A percentile compares a stretch with the other conserved stretches of the same genome.
Evolutionary conservation across 1,140 invertebrate genomes (phyloP).

Genomic region (Mactra quadrangularis): DNA sequence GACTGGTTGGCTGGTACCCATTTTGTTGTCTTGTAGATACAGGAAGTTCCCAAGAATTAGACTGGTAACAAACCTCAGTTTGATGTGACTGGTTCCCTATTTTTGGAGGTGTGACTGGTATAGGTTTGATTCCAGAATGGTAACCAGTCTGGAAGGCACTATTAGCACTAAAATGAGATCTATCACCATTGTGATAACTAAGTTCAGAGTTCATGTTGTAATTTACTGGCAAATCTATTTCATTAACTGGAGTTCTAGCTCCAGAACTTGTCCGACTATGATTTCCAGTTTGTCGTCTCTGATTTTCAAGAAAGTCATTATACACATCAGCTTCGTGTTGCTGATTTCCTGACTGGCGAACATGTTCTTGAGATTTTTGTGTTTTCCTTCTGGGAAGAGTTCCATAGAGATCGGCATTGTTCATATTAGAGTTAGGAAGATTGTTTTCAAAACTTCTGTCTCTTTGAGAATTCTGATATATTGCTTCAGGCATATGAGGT

Average conservation of each 20-base stretch:
- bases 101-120: conserved; percentile 47
- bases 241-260: conserved; percentile 55
- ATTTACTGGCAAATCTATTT: conserved; percentile 11
- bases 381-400: conserved; percentile 57
- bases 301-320: conserved; percentile 52
- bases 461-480: conserved; percentile 25
- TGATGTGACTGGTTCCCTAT: conserved; percentile 59
- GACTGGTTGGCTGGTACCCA: conserved; percentile 5
- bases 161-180: conserved; percentile 4
- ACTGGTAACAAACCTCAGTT: conserved; percentile 60
- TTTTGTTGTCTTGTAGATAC: conserved; percentile 34
- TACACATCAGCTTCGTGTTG: conserved; percentile 56
- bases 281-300: conserved; percentile 49
- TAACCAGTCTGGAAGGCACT: conserved; percentile 1
- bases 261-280: conserved; percentile 49
- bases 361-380: conserved; percentile 55
- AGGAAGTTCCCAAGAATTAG: conserved; percentile 9
- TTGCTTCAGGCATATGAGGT: conserved; percentile 21
- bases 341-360: conserved; percentile 48
- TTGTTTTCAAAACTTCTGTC: conserved; percentile 54
- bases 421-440: conserved; percentile 22
- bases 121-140: conserved; percentile 12
- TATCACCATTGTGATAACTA: not conserved
- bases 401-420: conserved; percentile 56
- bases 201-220: not conserved